Conservation (phyloP, 2,797 vertebrate species). For the Tapirus indicus region DNA sequence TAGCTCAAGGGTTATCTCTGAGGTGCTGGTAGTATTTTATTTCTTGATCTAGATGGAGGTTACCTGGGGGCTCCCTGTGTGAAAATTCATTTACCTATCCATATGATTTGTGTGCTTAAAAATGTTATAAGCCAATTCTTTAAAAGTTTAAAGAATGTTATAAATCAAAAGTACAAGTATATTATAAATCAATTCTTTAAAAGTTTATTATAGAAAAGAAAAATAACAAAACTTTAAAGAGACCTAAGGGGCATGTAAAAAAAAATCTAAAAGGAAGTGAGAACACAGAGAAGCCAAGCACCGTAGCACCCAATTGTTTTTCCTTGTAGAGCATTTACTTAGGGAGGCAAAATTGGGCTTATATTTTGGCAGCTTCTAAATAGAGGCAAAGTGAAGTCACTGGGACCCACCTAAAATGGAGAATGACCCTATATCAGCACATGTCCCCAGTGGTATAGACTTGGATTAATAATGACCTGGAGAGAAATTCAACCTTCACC, state of each 20-base stretch:
- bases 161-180: background rate
- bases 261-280: background rate
- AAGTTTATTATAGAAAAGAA: background rate
- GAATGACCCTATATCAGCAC: background rate
- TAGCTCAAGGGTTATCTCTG: background rate
- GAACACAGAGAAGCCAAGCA: background rate
- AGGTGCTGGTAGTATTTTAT: background rate
- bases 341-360: background rate
- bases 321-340: background rate
- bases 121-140: background rate
- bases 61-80: background rate
- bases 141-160: background rate
- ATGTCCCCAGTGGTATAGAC: no score
- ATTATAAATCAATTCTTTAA: background rate
- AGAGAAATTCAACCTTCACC: background rate
- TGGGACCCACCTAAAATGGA: background rate
- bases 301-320: no score
- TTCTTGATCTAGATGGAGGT: background rate
- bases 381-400: background rate
- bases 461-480: background rate
- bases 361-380: background rate
- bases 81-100: no score
- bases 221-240: background rate
- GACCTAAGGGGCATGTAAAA: background rate
- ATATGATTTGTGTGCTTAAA: background rate